phyloP scores from a whole-genome alignment of 2,797 vertebrate species.

The Fringilla coelebs region DNA sequence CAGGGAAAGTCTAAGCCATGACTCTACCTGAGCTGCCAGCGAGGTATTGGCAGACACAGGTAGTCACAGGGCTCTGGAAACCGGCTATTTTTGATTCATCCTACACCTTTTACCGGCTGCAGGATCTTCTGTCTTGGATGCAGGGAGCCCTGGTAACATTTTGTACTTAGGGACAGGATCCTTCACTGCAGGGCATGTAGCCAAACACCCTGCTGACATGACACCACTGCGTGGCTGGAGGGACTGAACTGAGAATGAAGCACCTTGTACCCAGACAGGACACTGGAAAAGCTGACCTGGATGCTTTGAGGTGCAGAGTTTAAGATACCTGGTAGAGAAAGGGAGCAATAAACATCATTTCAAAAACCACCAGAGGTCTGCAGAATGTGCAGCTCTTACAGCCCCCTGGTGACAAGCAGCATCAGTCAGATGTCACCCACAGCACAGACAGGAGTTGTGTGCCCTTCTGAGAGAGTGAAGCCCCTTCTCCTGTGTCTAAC shows the following conservation, averaged over 20 bases:
- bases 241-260: not conserved
- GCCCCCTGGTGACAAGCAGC: not conserved
- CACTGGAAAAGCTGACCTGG: not conserved
- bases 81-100: not conserved
- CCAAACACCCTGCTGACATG: not conserved
- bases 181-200: not conserved
- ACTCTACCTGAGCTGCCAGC: not conserved
- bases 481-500: not conserved
- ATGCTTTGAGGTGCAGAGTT: not conserved
- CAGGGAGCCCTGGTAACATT: not conserved
- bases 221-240: not conserved
- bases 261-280: not conserved
- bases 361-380: not conserved
- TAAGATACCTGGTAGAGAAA: fast-evolving
- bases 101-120: not conserved
- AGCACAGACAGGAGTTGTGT: fast-evolving
- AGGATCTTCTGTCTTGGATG: not conserved
- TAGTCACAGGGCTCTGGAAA: not conserved
- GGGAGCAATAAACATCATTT: not conserved
- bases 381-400: not conserved
- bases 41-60: not conserved
- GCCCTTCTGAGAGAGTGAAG: not conserved
- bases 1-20: not conserved
- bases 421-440: not conserved
- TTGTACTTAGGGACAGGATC: not conserved